Evolutionary conservation across 1,140 invertebrate genomes (phyloP), one percentile per base, ranked within the genome.

Genomic region (Drosophila aff.): DNA sequence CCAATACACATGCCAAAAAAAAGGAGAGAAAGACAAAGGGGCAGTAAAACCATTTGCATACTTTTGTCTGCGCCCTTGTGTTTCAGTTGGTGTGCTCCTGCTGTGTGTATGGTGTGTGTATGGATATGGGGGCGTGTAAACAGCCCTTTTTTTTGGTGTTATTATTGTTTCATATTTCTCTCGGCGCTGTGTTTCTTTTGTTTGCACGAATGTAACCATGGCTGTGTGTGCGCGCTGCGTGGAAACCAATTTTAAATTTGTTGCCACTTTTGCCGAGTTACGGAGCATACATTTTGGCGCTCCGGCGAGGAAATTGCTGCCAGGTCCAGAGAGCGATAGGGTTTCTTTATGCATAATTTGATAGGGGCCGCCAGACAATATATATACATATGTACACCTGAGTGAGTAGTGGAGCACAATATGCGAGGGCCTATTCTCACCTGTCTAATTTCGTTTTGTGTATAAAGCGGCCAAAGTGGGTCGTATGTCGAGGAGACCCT

Each of bases 191-290:
- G 60, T 62, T 81, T 63, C 64, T 66, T 79, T 82, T 82, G 68
- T 78, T 82, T 74, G 69, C 44, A 40, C 38, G 31, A 60, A n/a
- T 62, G 55, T 66, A 28, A 38, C 57, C 40, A 23, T 55, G 53
- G 38, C 11, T 28, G 63, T 38, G n/a, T 49, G 43, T 66, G 71
- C 67, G 58, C 60, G 62, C 63, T 82, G 74, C 63, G 53, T 68
- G 77, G 76, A 80, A 91, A 90, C 81, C 85, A 90, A 90, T 90
- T 90, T 90, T 79, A 90, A 90, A 90, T 90, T 90, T 90, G 86
- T 90, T 90, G 81, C 81, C 78, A 90, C 67, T 89, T 89, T 76
- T 78, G 69, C 66, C 75, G 61, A 82, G 72, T 77, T 81, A 62
- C 76, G 65, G 52, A 78, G 74, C 75, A 91, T 71, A 82, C 67